Base-by-base conservation (phyloP, 1,140 invertebrate genomes). In the Alviniconcha marisindica region DNA sequence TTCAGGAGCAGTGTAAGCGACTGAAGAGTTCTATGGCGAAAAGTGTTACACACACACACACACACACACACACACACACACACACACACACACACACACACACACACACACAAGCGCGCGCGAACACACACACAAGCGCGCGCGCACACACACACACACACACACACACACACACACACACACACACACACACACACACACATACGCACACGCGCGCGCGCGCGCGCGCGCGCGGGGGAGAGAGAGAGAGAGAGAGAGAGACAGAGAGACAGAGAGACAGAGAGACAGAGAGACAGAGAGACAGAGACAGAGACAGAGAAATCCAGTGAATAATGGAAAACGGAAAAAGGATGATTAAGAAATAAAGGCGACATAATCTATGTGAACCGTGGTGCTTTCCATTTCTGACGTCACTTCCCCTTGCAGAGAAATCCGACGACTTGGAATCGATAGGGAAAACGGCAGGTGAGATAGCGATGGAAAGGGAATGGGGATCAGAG, bases 281-380 rank as follows among this genome's bases (percentile, higher is more conserved):
- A 76, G 73, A 76, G 40, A 76, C 33, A 42, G 73, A 73, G 10
- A 14, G 69, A 77, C 36, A 77, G 44, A 77, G 76, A 77, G 76
- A 77, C 42, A 56, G 77, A 56, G 77, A 24, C 42, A 78, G 48
- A 56, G 77, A 48, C 42, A 78, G 48, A 56, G 44, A 78, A 31
- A 78, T 2, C 51, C 42, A 78, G 36, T 54, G 77, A 78, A 4
- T 31, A 12, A 71, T 4, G 18, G 31, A 71, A 15, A 71, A 28
- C n/a, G 31, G 31, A n/a, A 66, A n/a, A 66, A 10, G 10, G 63
- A 66, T 5, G 31, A 33, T 33, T 66, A n/a, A 7, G 63, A 10
- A n/a, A n/a, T n/a, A n/a, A n/a, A n/a, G n/a, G n/a, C n/a, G n/a
- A n/a, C n/a, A n/a, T n/a, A n/a, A n/a, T n/a, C n/a, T n/a, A n/a